phyloP scores from a whole-genome alignment of 92 coral and sea anemone species.

The Palythoa grandis region DNA sequence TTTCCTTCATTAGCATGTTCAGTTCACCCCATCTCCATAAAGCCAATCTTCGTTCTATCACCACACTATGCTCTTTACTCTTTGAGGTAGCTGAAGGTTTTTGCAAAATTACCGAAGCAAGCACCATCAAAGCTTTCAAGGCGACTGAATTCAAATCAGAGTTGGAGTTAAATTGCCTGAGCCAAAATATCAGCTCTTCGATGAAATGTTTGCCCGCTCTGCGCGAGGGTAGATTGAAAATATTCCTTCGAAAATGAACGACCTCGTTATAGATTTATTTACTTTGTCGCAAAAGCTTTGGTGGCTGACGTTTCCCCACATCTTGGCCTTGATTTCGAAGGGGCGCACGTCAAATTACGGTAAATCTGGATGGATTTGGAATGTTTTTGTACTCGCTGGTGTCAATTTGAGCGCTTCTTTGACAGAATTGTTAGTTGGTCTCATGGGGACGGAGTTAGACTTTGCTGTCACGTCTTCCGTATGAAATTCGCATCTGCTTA shows the following conservation, averaged over 20 bases:
- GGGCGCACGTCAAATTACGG: background rate
- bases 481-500: constrained; percentile 17
- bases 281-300: background rate
- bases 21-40: too few relatives aligned
- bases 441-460: constrained; percentile 52
- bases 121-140: too few relatives aligned
- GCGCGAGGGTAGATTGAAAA: constrained; percentile 54
- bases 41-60: too few relatives aligned
- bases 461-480: constrained; percentile 47
- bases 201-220: constrained; percentile 51
- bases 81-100: too few relatives aligned
- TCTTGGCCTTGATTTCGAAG: background rate
- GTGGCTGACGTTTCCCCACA: background rate
- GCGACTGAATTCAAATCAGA: constrained; percentile 24
- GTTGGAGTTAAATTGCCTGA: constrained; percentile 35
- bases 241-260: constrained; percentile 54
- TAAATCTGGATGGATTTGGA: background rate
- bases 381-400: too few relatives aligned
- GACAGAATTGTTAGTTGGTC: background rate
- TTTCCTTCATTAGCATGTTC: too few relatives aligned
- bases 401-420: too few relatives aligned
- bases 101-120: too few relatives aligned
- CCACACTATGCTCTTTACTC: too few relatives aligned
- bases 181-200: constrained; percentile 51
- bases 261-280: constrained; percentile 39